Evolutionary conservation across 2,888 invertebrate genomes (phyloP), one percentile per base, ranked within the genome.

Genomic region (Tenthredo amoena): DNA sequence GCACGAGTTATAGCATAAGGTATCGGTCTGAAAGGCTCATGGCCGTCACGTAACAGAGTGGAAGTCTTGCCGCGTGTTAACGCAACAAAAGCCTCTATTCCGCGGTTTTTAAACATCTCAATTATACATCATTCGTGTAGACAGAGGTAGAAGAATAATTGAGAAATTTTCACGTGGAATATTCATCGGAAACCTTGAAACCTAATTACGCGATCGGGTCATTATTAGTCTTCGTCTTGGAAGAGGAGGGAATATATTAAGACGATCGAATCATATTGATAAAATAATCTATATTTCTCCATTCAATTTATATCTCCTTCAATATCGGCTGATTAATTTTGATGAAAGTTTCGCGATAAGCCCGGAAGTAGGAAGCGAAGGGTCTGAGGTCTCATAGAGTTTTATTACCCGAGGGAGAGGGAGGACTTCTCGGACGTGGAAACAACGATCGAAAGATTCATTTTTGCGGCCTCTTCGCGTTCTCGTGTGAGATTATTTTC

Each of bases 1-100:
- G 81, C 81, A 81, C 81, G 81, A 81, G 81, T 81, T 62, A 31
- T 37, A 81, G 21, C 81, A 34, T 21, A 62, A 58, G 26, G 31
- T 62, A 81, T 34, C 15, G 15, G 72, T 21, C 37, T 62, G 81
- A 81, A 81, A 37, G 62, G 58, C 62, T 81, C 40, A 62, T n/a
- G 81, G 50, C 21, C 58, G 58, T 81, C 81, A 81, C 81, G 58
- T 81, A 81, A 62, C 81, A 21, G 50, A 55, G 31, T 34, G 15
- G 50, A 77, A 77, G 15, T 77, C 10, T n/a, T 40, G 74, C 47
- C 26, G 5, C 77, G 77, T 40, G 40, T 81, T 37, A 81, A 81
- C 7, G 12, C 40, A 62, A 81, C 81, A 81, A 81, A 47, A 81
- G 62, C 21, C 43, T 9, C 62, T 18, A 40, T 40, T 62, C 31